These are phyloP conservation scores for Sarcophaga bullata DNA, from an alignment of 1,140 invertebrate genomes.

Conservation along the genomic window DNA sequence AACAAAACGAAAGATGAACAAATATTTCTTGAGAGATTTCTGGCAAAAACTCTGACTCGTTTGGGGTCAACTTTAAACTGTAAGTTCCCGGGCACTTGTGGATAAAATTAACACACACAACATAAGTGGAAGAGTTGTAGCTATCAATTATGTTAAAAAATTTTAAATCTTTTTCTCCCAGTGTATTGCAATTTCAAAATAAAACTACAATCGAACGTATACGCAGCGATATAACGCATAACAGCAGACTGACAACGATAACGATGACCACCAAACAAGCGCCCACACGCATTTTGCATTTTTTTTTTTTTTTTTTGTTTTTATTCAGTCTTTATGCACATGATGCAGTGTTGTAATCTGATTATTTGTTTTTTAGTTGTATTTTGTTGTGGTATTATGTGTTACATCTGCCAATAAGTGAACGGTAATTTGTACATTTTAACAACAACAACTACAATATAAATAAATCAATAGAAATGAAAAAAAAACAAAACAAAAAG, in stretches of 20 bases:
- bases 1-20: no score
- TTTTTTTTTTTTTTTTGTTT: no score
- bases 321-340: background rate
- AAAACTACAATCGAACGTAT: background rate
- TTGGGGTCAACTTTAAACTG: no score
- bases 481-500: background rate
- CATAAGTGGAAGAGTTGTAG: no score
- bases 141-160: no score
- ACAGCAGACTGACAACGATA: background rate
- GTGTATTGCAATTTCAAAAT: background rate
- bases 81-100: no score
- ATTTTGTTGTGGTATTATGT: background rate
- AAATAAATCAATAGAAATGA: background rate
- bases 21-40: no score
- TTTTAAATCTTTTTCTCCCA: background rate
- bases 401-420: constrained; percentile 10
- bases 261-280: constrained; percentile 18
- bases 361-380: background rate
- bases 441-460: background rate
- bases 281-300: constrained; percentile 35
- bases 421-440: background rate
- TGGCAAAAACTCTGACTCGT: no score
- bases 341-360: background rate
- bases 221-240: background rate
- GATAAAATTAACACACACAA: no score